These are phyloP conservation scores for Epinotia nisella DNA, from an alignment of 2,888 invertebrate genomes.

Conservation along the genomic window DNA sequence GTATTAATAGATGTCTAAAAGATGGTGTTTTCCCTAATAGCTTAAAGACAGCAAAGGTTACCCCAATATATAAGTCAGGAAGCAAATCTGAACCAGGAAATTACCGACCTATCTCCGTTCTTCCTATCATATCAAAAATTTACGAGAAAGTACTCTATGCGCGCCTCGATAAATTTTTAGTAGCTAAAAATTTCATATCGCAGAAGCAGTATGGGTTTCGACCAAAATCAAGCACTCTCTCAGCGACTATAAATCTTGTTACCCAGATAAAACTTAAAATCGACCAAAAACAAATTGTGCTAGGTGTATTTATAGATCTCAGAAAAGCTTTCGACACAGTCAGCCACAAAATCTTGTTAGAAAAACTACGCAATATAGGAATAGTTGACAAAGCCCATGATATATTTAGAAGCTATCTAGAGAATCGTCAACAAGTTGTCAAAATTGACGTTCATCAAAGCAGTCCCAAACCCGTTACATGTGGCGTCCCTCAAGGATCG, in stretches of 20 bases:
- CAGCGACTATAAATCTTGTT: conserved; percentile 2
- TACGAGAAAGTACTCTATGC: not conserved
- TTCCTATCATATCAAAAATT: not conserved
- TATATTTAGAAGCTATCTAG: too few species aligned
- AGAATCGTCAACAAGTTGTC: too few species aligned
- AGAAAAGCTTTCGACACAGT: too few species aligned
- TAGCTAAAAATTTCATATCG: not conserved
- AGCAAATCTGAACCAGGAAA: not conserved
- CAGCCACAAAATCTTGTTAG: too few species aligned
- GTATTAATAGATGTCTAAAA: not conserved
- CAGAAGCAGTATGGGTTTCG: not conserved
- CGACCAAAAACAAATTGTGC: too few species aligned
- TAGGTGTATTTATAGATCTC: too few species aligned
- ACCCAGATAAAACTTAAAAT: too few species aligned
- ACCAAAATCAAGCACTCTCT: not conserved
- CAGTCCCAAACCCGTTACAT: too few species aligned
- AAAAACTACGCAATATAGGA: too few species aligned
- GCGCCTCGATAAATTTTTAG: not conserved
- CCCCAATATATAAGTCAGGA: not conserved
- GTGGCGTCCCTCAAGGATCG: too few species aligned
- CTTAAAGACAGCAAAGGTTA: not conserved
- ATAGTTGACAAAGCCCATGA: too few species aligned
- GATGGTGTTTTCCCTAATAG: not conserved
- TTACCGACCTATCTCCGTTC: not conserved
- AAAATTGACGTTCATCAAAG: too few species aligned